Conservation (phyloP, 2,797 vertebrate species). For the Epinephelus coioides region DNA sequence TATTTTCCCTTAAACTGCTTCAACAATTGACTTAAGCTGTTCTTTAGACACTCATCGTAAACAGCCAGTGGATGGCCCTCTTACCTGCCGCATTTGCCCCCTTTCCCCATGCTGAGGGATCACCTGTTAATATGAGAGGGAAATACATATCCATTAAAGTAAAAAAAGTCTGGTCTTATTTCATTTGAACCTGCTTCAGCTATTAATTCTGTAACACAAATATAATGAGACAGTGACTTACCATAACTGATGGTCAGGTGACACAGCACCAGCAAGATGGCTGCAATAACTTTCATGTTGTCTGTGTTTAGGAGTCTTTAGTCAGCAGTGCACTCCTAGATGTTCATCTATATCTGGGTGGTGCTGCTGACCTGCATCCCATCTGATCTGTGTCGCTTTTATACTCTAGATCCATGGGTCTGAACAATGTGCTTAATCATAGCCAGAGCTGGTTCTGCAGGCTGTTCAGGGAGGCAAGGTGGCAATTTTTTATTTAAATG, state of each 20-base stretch:
- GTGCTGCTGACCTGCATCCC: background rate
- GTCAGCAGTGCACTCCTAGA: background rate
- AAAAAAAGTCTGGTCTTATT: too few relatives aligned
- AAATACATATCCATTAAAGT: too few relatives aligned
- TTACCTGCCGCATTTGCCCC: too few relatives aligned
- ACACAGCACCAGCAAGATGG: slow-evolving; percentile 34
- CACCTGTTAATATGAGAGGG: too few relatives aligned
- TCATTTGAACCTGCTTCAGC: background rate
- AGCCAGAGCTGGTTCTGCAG: slow-evolving; percentile 8
- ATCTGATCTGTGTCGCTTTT: background rate
- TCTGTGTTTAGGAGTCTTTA: background rate
- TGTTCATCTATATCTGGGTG: background rate
- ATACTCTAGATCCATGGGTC: background rate
- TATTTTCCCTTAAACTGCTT: too few relatives aligned
- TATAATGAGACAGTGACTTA: background rate
- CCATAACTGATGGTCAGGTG: slow-evolving; percentile 21
- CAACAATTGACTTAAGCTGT: too few relatives aligned
- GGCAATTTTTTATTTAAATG: background rate
- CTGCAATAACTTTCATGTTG: slow-evolving; percentile 40
- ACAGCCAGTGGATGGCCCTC: too few relatives aligned
- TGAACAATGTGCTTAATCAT: background rate
- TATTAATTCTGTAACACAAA: background rate
- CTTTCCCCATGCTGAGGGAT: too few relatives aligned
- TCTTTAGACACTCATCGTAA: too few relatives aligned
- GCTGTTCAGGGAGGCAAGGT: background rate